Evolutionary conservation across 2,797 vertebrate species (phyloP), one percentile per base, ranked within the genome.

Genomic region (Cryptoblepharus egeriae): DNA sequence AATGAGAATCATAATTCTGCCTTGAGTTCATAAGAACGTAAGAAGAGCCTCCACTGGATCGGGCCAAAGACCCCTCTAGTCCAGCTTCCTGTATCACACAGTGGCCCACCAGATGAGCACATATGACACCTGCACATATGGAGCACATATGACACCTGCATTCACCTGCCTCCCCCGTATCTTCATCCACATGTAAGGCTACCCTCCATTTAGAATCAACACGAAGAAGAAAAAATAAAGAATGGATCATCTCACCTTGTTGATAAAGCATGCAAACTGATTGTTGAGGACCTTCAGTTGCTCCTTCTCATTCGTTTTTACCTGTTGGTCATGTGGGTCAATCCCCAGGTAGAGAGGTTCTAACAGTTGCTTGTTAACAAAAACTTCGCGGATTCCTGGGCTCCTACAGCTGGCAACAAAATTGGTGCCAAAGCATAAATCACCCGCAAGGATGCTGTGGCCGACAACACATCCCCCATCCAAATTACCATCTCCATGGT

Each of bases 221-320:
- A 52, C 2, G 28, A 63, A 69, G 20, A 2, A 26, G 22, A 63
- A 81, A 72, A 63, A 81, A 72, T 37, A 26, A 22, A 58, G 22
- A 26, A 64, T 16, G 3, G 18, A 24, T 42, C 7, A 42, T 81
- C 95, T 97, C 90, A 98, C 98, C 97, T 98, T 99, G 88, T 98
- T 97, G 0, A 99, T 99, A 95, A 98, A 98, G 72, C 97, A 96
- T 63, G 97, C 98, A 0, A 99, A 99, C 86, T 97, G 97, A 92
- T 98, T 97, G 95, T 99, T 99, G 88, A 99, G 96, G 84, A 90
- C 95, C 94, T 97, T 97, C 93, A 99, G 98, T 94, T 98, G 96
- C 80, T 96, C 97, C 85, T 97, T 98, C 95, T 99, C 98, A 0
- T 97, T 94, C 68, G 94, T 96, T 92, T 96, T 94, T 90, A 97